Conservation (phyloP, 2,797 vertebrate species). For the Macropodus opercularis region DNA sequence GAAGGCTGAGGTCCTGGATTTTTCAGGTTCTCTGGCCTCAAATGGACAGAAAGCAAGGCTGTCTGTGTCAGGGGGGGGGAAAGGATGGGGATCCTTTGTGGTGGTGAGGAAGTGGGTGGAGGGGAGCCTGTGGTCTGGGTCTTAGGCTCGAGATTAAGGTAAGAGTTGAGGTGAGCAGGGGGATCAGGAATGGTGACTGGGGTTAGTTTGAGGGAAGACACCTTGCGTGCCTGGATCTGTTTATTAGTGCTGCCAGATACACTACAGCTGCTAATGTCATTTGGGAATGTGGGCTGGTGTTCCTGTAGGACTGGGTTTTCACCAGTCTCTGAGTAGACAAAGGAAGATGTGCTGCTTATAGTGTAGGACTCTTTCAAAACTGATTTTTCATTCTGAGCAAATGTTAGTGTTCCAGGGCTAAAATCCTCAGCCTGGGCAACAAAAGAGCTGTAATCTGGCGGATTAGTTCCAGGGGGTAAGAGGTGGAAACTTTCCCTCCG, state of each 20-base stretch:
- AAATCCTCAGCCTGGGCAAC: constrained; percentile 72
- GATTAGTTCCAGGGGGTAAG: constrained; percentile 74
- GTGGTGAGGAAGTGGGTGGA: constrained; percentile 39
- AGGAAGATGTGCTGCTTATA: constrained; percentile 82
- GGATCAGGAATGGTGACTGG: constrained; percentile 77
- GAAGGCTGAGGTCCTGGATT: constrained; percentile 73
- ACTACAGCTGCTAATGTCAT: constrained; percentile 19
- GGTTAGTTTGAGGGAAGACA: constrained; percentile 89
- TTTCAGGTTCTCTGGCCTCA: constrained; percentile 79
- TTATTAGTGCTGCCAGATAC: constrained; percentile 63
- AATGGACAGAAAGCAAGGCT: constrained; percentile 85
- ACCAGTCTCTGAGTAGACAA: constrained; percentile 81
- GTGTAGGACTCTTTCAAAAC: constrained; percentile 78
- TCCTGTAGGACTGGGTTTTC: constrained; percentile 60
- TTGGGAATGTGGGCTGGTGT: constrained; percentile 62
- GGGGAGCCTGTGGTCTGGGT: constrained; percentile 49
- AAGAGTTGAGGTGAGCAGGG: constrained; percentile 62
- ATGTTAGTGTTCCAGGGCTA: constrained; percentile 64
- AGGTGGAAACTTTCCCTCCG: constrained; percentile 88
- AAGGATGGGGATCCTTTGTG: constrained; percentile 45
- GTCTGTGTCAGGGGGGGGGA: constrained; percentile 79
- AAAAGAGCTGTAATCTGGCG: constrained; percentile 72
- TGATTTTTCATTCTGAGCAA: constrained; percentile 70
- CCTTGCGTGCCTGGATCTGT: constrained; percentile 84
- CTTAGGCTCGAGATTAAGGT: constrained; percentile 36